Base-by-base conservation (phyloP, 2,113 vertebrate species). In the Channa maculata region DNA sequence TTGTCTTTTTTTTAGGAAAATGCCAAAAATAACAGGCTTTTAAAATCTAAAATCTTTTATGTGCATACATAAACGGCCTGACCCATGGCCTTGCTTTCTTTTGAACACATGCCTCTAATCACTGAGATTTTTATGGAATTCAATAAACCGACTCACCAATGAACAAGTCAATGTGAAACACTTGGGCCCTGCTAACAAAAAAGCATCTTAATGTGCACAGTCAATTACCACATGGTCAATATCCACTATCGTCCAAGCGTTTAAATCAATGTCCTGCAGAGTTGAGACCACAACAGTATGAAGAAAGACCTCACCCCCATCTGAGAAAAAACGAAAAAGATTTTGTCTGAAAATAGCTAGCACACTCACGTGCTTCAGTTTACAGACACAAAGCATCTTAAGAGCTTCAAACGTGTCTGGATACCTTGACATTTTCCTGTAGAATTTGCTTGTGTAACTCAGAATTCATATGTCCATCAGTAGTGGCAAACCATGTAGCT, bases 181-280 rank as follows among this genome's bases (percentile, higher is more conserved):
- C 83, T 88, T 87, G 67, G 57, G 45, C 15, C 46, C 15, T 34
- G 44, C 34, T 10, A 65, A 85, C 71, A 73, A 79, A 77, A 24
- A 85, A 76, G 66, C 63, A 71, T 65, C 76, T 55, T 24, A 49
- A 58, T 77, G 75, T 5, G 5, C 66, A 44, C 67, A 72, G 63
- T 77, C 82, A 80, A 71, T 86, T 79, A 77, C 55, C 53, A 14
- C 9, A 37, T 67, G 71, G 50, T 87, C 89, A 88, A 76, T 82
- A 70, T 55, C 67, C 59, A 65, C 52, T 55, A 59, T 61, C 5
- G 8, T 75, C 71, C 62, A 11, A 1, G 53, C 48, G 11, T 55
- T 77, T 49, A 37, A 77, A 88, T 83, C 73, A 41, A 78, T 81
- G 55, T 3, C 9, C 39, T 15, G 48, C 12, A 33, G 48, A 59